Evolutionary conservation across 2,888 invertebrate species (phyloP), one percentile per base, ranked within the genome.

Genomic region (Epirrhoe tristata): DNA sequence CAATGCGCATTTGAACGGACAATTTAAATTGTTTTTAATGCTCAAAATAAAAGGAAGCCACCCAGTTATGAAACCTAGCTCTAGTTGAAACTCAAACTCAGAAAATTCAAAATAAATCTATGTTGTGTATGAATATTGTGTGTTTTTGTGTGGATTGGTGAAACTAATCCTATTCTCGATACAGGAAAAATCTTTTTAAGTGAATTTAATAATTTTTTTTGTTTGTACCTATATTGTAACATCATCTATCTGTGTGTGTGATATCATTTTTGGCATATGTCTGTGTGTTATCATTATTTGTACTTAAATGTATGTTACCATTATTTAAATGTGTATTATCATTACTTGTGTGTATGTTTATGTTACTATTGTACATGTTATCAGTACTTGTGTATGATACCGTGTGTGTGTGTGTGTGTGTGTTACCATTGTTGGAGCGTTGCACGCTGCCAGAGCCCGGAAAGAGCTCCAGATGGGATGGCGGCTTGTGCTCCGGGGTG

Each of bases 391-490:
- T 36, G 39, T 48, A 8, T 51, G 12, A n/a, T n/a, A n/a, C n/a
- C 52, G 32, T 31, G 6, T 56, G 58, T 66, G 43, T 60, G 59
- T 69, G 54, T 60, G 66, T 72, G 66, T 70, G 82, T 83, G 84
- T 89, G 94, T 96, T 96, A 97, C 97, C 97, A 94, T 97, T 97
- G 93, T 96, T 95, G 93, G 97, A 97, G 90, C 95, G 95, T 87
- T 95, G 95, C 85, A 94, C 92, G 91, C 94, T 94, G 88, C 92
- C 93, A 83, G 94, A 91, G 81, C 94, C 93, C 82, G 95, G 95
- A 93, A 95, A 95, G 86, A 96, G 94, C 93, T 96, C 96, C 90
- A 96, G 94, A 91, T 96, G 95, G 84, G 95, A 95, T 80, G 96
- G 96, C 92, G 96, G 96, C 91, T 94, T 94, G 91, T 94, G 95